Evolutionary conservation across 1,140 invertebrate species (phyloP).

Genomic region (Bemisia tabaci): DNA sequence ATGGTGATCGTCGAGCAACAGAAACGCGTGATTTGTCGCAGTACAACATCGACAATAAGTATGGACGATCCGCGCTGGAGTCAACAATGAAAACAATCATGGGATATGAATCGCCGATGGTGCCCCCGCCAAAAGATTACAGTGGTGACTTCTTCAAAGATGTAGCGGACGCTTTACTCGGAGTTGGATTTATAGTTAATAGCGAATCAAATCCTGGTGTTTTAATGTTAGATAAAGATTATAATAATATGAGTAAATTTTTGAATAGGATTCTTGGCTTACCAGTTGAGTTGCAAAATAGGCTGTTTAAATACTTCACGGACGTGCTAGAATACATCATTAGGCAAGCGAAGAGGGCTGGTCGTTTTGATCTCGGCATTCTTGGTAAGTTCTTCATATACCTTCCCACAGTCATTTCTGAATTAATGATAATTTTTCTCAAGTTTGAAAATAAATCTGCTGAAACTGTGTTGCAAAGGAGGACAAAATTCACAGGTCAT

Average conservation of each 20-base stretch:
- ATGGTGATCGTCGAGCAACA: conserved; percentile 93
- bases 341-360: conserved; percentile 59
- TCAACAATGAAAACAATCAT: conserved; percentile 83
- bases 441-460: too few relatives aligned
- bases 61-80: conserved; percentile 83
- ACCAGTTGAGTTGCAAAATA: conserved; percentile 91
- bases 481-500: too few relatives aligned
- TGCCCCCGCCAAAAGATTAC: conserved; percentile 79
- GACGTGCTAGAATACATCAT: conserved; percentile 82
- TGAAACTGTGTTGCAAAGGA: too few relatives aligned
- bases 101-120: conserved; percentile 48
- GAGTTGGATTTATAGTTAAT: conserved; percentile 81
- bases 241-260: conserved; percentile 97
- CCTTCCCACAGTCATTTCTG: too few relatives aligned
- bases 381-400: conserved; percentile 42
- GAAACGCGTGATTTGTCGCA: conserved; percentile 92
- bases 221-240: conserved; percentile 83
- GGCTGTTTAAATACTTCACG: conserved; percentile 94
- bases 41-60: conserved; percentile 98
- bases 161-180: conserved; percentile 75
- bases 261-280: conserved; percentile 95
- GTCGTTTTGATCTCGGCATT: conserved; percentile 78
- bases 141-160: conserved; percentile 91
- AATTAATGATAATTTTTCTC: too few relatives aligned
- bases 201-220: conserved; percentile 63